Evolutionary conservation across 2,113 vertebrate genomes (phyloP).

Genomic region (Dipodomys ordii): DNA sequence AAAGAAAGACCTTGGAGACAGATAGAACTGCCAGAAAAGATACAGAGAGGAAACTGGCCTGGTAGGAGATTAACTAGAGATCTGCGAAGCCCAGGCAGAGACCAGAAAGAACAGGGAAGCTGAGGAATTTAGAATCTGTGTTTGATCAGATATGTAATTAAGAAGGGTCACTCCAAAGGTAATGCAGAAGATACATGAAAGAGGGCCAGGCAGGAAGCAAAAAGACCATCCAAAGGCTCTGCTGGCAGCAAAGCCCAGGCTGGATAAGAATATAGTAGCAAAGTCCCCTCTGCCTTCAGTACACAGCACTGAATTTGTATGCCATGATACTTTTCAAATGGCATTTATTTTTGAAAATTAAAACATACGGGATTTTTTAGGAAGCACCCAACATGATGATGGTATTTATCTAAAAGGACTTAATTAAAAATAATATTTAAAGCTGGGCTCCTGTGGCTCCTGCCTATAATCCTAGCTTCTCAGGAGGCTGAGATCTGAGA

Average conservation of each 20-base stretch:
- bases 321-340: background rate
- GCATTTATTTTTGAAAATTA: background rate
- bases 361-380: background rate
- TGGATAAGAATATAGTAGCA: background rate
- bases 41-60: background rate
- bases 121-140: background rate
- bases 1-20: background rate
- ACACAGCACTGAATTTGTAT: background rate
- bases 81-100: background rate
- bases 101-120: background rate
- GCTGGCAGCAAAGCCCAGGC: background rate
- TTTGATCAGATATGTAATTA: background rate
- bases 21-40: background rate
- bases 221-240: background rate
- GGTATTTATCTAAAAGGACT: conserved; percentile 29
- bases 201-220: background rate
- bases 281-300: background rate
- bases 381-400: background rate
- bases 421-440: background rate
- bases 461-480: no score
- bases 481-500: no score
- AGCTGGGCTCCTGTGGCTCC: no score
- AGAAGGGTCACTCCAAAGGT: background rate
- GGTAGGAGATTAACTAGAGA: background rate
- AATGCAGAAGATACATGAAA: background rate